Conservation (phyloP, 2,888 invertebrate species). For the Deilephila elpenor region DNA sequence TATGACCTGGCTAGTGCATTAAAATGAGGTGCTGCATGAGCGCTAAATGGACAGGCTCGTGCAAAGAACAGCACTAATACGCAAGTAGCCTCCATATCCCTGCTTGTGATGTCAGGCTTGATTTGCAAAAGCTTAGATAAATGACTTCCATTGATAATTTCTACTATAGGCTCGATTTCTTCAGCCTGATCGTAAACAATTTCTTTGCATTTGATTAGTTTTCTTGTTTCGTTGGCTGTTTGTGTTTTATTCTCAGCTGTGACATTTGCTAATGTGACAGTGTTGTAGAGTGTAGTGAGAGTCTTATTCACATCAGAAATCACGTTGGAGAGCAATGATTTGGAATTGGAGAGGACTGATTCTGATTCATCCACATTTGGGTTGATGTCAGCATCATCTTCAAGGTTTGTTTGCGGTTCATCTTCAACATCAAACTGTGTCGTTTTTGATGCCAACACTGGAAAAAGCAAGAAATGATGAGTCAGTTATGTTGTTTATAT, state of each 20-base stretch:
- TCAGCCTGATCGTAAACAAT: conserved; percentile 67
- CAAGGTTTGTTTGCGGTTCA: conserved; percentile 52
- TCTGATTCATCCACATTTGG: conserved; percentile 79
- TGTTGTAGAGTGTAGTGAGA: conserved; percentile 73
- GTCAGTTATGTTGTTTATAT: not conserved
- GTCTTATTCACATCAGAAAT: conserved; percentile 79
- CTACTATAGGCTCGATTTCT: conserved; percentile 74
- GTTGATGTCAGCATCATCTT: conserved; percentile 62
- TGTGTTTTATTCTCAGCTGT: conserved; percentile 71
- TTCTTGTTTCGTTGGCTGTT: conserved; percentile 70
- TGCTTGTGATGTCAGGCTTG: conserved; percentile 87
- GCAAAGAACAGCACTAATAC: conserved; percentile 95
- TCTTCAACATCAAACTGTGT: conserved; percentile 72
- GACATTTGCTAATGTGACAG: conserved; percentile 74
- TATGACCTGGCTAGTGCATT: conserved; percentile 95
- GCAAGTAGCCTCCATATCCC: conserved; percentile 87
- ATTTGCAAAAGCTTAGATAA: conserved; percentile 87
- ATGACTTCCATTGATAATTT: conserved; percentile 89
- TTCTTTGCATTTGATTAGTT: conserved; percentile 75
- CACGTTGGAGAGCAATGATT: conserved; percentile 71
- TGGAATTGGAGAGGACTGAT: conserved; percentile 69
- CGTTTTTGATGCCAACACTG: conserved; percentile 56
- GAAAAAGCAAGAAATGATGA: conserved; percentile 31
- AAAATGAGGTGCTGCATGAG: conserved; percentile 94
- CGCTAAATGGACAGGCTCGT: conserved; percentile 95